Conservation (phyloP, 2,888 invertebrate genomes). For the Lasioglossum malachurum region DNA sequence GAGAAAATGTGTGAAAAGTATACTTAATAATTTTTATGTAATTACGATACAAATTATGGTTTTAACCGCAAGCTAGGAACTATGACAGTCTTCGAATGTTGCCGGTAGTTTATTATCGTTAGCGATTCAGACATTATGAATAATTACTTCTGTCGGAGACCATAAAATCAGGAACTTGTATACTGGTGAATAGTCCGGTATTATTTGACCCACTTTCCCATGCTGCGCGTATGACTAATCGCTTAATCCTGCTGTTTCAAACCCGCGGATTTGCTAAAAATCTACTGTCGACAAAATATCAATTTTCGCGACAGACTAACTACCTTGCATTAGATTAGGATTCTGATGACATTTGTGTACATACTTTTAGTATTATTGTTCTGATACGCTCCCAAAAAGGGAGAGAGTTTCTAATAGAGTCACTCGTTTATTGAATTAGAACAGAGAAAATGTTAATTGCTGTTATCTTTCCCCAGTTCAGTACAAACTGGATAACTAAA, state of each 20-base stretch:
- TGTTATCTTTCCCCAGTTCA: background rate
- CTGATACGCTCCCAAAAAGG: background rate
- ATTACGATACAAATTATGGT: background rate
- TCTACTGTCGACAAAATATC: background rate
- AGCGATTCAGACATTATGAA: conserved; percentile 20
- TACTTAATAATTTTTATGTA: background rate
- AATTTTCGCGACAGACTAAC: background rate
- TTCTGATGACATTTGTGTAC: background rate
- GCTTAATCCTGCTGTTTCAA: conserved; percentile 38
- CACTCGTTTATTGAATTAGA: background rate
- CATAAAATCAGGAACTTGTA: conserved; percentile 44
- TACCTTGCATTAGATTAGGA: background rate
- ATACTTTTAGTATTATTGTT: too few species aligned
- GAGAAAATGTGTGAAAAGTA: background rate
- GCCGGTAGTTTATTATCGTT: conserved; percentile 15
- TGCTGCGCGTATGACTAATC: conserved; percentile 49
- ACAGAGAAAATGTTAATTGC: background rate
- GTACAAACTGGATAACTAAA: background rate
- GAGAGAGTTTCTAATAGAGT: background rate
- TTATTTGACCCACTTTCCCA: conserved; percentile 59
- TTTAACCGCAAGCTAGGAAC: background rate
- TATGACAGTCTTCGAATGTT: conserved; percentile 1
- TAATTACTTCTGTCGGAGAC: conserved; percentile 34
- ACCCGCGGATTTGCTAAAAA: conserved; percentile 23
- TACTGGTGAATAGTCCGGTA: conserved; percentile 20